phyloP scores from a whole-genome alignment of 2,888 invertebrate species.

The Salticus scenicus region DNA sequence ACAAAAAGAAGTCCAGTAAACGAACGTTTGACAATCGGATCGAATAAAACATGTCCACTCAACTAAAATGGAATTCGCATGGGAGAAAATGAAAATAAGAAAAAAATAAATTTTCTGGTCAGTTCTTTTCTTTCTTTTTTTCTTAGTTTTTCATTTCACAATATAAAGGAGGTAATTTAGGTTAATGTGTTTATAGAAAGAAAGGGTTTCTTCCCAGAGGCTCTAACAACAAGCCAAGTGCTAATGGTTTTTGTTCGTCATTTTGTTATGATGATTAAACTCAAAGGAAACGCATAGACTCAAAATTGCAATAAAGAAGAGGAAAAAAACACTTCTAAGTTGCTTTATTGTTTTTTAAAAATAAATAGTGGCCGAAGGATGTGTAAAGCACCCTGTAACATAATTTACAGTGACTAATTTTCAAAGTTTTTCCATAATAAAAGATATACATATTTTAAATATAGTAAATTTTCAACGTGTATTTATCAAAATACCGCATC shows the following conservation, averaged over 20 bases:
- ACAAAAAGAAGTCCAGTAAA: neutral
- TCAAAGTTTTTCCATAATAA: too few species aligned
- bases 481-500: too few species aligned
- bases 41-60: conserved; percentile 14
- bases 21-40: neutral
- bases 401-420: too few species aligned
- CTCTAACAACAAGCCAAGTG: conserved; percentile 22
- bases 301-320: too few species aligned
- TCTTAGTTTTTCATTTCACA: conserved; percentile 24
- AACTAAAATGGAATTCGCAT: neutral
- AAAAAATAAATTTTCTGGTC: neutral
- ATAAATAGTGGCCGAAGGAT: too few species aligned
- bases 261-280: conserved; percentile 41
- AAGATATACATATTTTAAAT: too few species aligned
- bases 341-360: too few species aligned
- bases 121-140: conserved; percentile 26
- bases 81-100: neutral
- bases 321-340: too few species aligned
- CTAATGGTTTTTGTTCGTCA: conserved; percentile 25
- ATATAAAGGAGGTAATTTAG: conserved; percentile 36
- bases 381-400: too few species aligned
- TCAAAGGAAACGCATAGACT: neutral
- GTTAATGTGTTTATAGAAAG: conserved; percentile 47
- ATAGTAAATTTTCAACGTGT: too few species aligned
- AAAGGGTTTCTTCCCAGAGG: conserved; percentile 18